Evolutionary conservation across 2,113 vertebrate species (phyloP), one percentile per base, ranked within the genome.

Genomic region (Melierax canorus): DNA sequence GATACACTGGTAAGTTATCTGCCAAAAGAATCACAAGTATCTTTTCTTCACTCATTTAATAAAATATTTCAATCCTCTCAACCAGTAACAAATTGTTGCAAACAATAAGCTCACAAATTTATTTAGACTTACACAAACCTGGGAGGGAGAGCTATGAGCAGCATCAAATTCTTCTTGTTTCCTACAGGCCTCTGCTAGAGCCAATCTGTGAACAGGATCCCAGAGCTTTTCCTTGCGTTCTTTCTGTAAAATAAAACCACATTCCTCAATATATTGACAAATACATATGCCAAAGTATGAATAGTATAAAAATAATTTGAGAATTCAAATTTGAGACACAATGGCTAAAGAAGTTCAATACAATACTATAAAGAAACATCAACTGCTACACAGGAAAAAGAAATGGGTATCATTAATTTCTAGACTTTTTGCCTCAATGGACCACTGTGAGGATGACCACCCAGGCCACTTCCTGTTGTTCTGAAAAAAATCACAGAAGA

Each of bases 151-250:
- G n/a, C 96, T 98, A 95, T 99, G 99, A 91, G 97, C 76, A 30
- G 98, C 98, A 78, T 99, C 99, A 94, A 99, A 99, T 93, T 99
- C 99, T 87, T 99, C 99, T 22, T 98, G 98, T 73, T 98, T 99
- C 88, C 99, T 99, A 92, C 98, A 99, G 39, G 99, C 99, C 69
- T 99, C 99, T 77, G 99, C 99, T 19, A 99, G 96, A 29, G 98
- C 99, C 69, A 99, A 97, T 96, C 99, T 98, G 94, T 99, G 99
- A 86, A 98, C 90, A 26, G 99, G 99, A 96, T 99, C 99, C 99
- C 99, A 99, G 56, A 99, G 98, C 94, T 99, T 99, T 95, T 99
- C 99, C 96, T 99, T 99, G n/a, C 99, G 98, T 93, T 99, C 99
- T 97, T 99, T 99, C 99, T 99, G 97, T 29, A 95, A 94, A 29